These are phyloP conservation scores for Brachionus asplanchnoidis DNA, from an alignment of 1,140 invertebrate genomes.

Conservation along the genomic window DNA sequence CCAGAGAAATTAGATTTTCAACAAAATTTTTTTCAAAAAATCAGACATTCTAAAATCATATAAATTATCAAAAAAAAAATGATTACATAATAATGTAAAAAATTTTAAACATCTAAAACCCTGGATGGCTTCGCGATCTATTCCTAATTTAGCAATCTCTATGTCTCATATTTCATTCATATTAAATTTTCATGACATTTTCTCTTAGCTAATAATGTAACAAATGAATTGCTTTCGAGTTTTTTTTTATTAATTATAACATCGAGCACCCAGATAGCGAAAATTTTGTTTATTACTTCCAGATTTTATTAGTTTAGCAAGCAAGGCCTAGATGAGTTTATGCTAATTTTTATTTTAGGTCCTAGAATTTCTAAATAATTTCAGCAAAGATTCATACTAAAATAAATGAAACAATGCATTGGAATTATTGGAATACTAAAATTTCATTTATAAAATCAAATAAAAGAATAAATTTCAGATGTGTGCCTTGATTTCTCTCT, in stretches of 20 bases:
- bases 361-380: background rate
- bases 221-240: background rate
- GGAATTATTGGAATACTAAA: background rate
- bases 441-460: conserved; percentile 4
- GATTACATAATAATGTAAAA: background rate
- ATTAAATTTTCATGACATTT: conserved; percentile 13
- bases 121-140: background rate
- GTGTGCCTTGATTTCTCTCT: conserved; percentile 7
- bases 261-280: background rate
- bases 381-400: background rate
- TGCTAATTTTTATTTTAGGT: background rate
- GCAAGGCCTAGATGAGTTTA: background rate
- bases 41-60: background rate
- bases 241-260: background rate
- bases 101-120: background rate
- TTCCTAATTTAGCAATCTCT: background rate
- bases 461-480: background rate
- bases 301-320: background rate
- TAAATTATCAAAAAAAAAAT: background rate
- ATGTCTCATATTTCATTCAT: background rate
- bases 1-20: background rate
- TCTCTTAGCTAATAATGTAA: conserved; percentile 1
- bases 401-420: background rate
- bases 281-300: conserved; percentile 9
- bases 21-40: background rate